Evolutionary conservation across 2,113 vertebrate genomes (phyloP), one percentile per base, ranked within the genome.

Genomic region (Porphyrio hochstetteri): DNA sequence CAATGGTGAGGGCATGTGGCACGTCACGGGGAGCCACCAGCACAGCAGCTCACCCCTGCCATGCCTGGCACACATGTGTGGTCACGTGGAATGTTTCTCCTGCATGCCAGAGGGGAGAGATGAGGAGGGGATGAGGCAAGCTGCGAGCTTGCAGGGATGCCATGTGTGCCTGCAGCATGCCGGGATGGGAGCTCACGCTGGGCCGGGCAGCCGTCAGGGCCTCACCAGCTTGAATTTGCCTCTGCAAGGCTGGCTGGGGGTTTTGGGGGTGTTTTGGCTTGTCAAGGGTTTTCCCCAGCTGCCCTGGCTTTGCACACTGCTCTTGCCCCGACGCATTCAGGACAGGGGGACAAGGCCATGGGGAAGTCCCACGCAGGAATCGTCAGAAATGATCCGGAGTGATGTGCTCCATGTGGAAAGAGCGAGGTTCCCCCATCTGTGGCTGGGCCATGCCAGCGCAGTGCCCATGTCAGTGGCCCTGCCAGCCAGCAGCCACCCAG

Each of bases 141-240:
- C 19, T 4, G 1, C 5, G 27, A 56, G 29, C 67, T 35, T 11
- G 4, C 38, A 52, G 69, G 27, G 55, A 50, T 50, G 55, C 27
- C 78, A 19, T 3, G 3, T 27, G 31, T 8, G 3, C 78, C 4
- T 13, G 25, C 50, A 0, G 0, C 0, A 3, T 42, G 36, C 38
- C 19, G 21, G 15, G 36, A 4, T 42, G 19, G 38, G 13, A 10
- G 17, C 27, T 35, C 4, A 1, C 6, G 5, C 70, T 38, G 17
- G 23, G 55, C 35, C 48, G 40, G 40, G 29, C 40, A 88, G 40
- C 33, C 24, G 25, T 46, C 36, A 86, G 57, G 86, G 42, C 28
- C 56, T 7, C 28, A 3, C 2, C 0, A 0, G 7, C 36, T 33
- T 9, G 24, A 69, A 28, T 33, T n/a, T 5, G 3, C 6, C 50